Evolutionary conservation across 1,140 invertebrate species (phyloP).

Genomic region (Goniozus legneri): DNA sequence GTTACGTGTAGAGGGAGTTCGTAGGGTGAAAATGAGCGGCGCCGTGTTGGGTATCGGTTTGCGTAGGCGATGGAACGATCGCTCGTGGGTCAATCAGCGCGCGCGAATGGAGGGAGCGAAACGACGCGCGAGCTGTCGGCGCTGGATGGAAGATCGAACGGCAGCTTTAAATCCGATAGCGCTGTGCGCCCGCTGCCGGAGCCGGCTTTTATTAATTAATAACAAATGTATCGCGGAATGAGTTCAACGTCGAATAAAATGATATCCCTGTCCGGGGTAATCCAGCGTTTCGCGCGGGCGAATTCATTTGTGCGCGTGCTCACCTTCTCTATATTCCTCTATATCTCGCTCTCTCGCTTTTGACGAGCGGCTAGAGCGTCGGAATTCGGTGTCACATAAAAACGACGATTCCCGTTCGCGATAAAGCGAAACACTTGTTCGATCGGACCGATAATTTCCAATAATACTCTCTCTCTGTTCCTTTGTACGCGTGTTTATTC

Average conservation of each 20-base stretch:
- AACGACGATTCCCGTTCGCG: too few species aligned
- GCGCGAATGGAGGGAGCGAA: constrained; percentile 3
- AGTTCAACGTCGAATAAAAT: constrained; percentile 45
- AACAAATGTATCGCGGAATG: constrained; percentile 41
- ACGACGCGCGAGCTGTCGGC: too few species aligned
- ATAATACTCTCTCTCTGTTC: too few species aligned
- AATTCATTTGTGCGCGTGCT: too few species aligned
- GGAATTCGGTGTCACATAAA: too few species aligned
- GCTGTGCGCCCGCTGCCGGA: constrained; percentile 17
- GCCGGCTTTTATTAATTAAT: constrained; percentile 47
- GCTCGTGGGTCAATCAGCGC: constrained; percentile 34
- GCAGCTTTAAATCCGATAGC: constrained; percentile 42
- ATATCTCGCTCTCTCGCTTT: not conserved
- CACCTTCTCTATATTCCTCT: constrained; percentile 1
- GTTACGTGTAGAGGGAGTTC: not conserved
- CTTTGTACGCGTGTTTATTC: too few species aligned
- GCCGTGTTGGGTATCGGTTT: constrained; percentile 14
- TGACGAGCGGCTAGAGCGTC: too few species aligned
- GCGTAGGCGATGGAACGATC: constrained; percentile 23
- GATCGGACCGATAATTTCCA: too few species aligned
- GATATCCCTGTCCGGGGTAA: constrained; percentile 38
- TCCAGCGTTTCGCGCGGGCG: too few species aligned
- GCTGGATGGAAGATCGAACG: too few species aligned
- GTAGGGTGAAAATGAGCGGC: constrained; percentile 23
- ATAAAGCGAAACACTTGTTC: too few species aligned